Base-by-base conservation (phyloP, 2,113 vertebrate species). In the Halichoeres trimaculatus region DNA sequence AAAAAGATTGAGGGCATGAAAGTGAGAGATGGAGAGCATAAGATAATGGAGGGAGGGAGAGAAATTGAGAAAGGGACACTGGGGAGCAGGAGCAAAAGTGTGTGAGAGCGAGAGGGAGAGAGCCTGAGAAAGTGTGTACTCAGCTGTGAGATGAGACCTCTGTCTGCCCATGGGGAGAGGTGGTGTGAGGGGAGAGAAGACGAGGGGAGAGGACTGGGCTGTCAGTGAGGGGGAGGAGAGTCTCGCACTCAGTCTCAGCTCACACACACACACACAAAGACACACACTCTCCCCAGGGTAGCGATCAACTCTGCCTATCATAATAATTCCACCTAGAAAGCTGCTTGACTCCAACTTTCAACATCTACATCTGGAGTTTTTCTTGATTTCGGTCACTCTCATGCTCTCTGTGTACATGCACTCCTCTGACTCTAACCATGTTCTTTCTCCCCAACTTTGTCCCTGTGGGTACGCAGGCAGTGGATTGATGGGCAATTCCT, bases 401-500 rank as follows among this genome's bases (percentile, higher is more conserved):
- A 53, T 68, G 40, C 20, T 76, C 65, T 65, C 50, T 76, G 52
- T 59, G 52, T 59, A 45, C 34, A 41, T 52, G 36, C 57, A n/a
- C 52, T 40, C 34, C 50, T 64, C 59, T 74, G 45, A 75, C 74
- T 80, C 70, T 89, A 81, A 77, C 67, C 54, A 48, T 84, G 68
- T 83, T 80, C 78, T 85, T 59, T 85, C 74, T 90, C 54, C 47
- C 65, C 70, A 50, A 53, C 59, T 80, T 68, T 82, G 40, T 76
- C 62, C 63, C 36, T 78, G 59, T 84, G 75, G 67, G 66, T 30
- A 94, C 59, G 89, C 94, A 89, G 93, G 98, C 93, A 95, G 96
- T 89, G 94, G 96, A 91, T 92, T 99, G 93, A 98, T 99, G 96
- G 96, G 96, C 57, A 98, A 93, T 61, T 93, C 95, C 4, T 93